phyloP scores from a whole-genome alignment of 1,140 invertebrate genomes.

The Agrilus planipennis region DNA sequence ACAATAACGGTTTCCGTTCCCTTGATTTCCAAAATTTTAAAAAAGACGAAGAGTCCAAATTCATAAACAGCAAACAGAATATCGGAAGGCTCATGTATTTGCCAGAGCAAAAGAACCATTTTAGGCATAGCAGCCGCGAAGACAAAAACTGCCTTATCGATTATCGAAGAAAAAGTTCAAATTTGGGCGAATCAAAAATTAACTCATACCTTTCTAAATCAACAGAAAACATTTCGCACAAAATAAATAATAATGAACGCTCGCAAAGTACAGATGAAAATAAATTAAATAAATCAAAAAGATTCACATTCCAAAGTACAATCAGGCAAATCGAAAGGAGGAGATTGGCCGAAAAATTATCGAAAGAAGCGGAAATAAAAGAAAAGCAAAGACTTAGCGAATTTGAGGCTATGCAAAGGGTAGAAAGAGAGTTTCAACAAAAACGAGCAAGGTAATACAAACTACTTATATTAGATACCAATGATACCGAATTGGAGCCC shows the following conservation, averaged over 20 bases:
- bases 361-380: conserved; percentile 60
- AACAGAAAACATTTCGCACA: too few species aligned
- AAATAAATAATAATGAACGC: too few species aligned
- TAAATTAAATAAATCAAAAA: conserved; percentile 37
- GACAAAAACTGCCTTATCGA: conserved; percentile 7
- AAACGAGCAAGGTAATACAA: conserved; percentile 26
- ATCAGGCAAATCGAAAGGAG: conserved; percentile 63
- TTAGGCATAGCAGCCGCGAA: neutral
- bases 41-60: conserved; percentile 12
- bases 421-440: conserved; percentile 32
- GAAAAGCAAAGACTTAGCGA: conserved; percentile 61
- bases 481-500: too few species aligned
- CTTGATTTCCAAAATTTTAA: conserved; percentile 19
- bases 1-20: conserved; percentile 42
- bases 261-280: too few species aligned
- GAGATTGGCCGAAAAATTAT: conserved; percentile 58
- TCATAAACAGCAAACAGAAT: conserved; percentile 22
- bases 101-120: conserved; percentile 38
- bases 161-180: too few species aligned
- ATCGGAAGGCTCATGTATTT: conserved; percentile 69
- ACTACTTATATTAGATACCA: too few species aligned
- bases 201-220: too few species aligned
- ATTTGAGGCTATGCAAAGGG: conserved; percentile 60
- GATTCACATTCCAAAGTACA: conserved; percentile 73
- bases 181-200: too few species aligned